Conservation (phyloP, 1,140 invertebrate species). For the Rhyacophila brunnea region DNA sequence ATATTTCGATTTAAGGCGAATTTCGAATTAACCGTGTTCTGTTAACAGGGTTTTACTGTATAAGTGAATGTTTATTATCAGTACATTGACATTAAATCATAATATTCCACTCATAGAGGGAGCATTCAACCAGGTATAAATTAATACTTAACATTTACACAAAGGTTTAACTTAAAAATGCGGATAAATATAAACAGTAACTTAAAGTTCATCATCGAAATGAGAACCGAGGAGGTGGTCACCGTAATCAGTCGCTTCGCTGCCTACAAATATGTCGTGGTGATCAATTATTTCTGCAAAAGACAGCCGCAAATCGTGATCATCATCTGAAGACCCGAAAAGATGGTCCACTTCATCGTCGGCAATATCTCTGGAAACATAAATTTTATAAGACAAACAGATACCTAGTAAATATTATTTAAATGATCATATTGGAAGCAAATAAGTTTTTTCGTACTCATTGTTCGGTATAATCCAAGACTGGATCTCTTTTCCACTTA, state of each 20-base stretch:
- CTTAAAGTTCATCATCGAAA: slow-evolving; percentile 80
- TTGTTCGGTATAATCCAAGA: slow-evolving; percentile 92
- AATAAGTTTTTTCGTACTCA: slow-evolving; percentile 60
- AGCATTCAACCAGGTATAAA: background rate
- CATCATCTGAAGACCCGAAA: slow-evolving; percentile 83
- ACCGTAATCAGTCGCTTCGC: slow-evolving; percentile 94
- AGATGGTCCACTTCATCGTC: slow-evolving; percentile 90
- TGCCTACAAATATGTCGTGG: slow-evolving; percentile 92
- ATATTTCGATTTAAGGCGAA: too few relatives aligned
- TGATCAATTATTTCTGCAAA: slow-evolving; percentile 86
- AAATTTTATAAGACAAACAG: slow-evolving; percentile 11
- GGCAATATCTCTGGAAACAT: slow-evolving; percentile 72
- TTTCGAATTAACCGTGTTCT: too few relatives aligned
- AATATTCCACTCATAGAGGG: background rate
- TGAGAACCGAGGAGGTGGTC: slow-evolving; percentile 77
- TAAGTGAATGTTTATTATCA: background rate
- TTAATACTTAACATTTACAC: background rate
- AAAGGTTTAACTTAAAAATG: background rate
- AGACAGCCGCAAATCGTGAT: slow-evolving; percentile 80
- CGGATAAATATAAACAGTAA: background rate
- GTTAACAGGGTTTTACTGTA: background rate
- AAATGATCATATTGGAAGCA: too few relatives aligned
- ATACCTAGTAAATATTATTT: background rate
- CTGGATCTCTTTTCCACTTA: slow-evolving; percentile 78
- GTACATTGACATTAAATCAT: background rate